Percentiles rank a stretch among this genome's conserved stretches.
Evolutionary conservation across 1,140 invertebrate species (phyloP).

Genomic region (Aphaenogaster ashmeadi): DNA sequence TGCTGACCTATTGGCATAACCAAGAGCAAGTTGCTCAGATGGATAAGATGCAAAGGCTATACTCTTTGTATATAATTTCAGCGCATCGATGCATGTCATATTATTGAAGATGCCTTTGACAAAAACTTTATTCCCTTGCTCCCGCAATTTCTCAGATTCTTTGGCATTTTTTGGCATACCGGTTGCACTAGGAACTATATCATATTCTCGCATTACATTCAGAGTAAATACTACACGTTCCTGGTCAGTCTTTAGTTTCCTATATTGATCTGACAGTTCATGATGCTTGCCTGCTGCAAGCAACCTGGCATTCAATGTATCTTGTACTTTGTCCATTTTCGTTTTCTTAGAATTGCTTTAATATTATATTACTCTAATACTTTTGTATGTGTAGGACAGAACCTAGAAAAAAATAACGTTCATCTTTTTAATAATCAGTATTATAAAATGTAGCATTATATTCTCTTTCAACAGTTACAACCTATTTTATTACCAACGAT

Average conservation of each 20-base stretch:
- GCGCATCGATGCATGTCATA: not conserved
- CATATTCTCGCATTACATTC: constrained; percentile 59
- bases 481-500: not conserved
- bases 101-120: not conserved
- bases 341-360: not conserved
- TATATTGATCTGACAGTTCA: not conserved
- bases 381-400: not conserved
- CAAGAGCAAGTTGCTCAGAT: constrained; percentile 88
- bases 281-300: not conserved
- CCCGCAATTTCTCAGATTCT: constrained; percentile 47
- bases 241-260: constrained; percentile 52
- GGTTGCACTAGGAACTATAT: constrained; percentile 47
- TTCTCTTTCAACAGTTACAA: no score
- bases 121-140: constrained; percentile 59
- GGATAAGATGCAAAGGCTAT: constrained; percentile 88
- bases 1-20: constrained; percentile 91
- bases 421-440: not conserved
- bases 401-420: constrained; percentile 9
- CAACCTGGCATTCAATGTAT: not conserved
- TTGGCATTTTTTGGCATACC: constrained; percentile 40
- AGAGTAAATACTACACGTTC: constrained; percentile 64
- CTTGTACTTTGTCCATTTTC: constrained; percentile 47
- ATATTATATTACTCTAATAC: not conserved
- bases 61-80: constrained; percentile 88
- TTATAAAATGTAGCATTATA: not conserved